Conservation (phyloP, 2,113 vertebrate species). For the Anguilla rostrata region DNA sequence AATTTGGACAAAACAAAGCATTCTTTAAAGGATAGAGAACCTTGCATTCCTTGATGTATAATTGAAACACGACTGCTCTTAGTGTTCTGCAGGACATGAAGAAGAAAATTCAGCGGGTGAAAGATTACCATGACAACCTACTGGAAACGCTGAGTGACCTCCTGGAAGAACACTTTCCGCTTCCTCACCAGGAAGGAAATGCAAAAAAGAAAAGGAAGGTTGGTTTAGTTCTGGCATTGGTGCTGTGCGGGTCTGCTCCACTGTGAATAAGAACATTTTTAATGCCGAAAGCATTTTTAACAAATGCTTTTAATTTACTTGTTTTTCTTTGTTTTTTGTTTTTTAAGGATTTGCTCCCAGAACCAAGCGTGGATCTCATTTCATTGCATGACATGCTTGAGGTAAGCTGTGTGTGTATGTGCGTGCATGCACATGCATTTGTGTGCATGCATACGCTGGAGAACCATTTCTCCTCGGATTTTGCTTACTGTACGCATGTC, state of each 20-base stretch:
- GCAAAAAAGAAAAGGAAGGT: conserved; percentile 66
- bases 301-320: not conserved
- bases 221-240: not conserved
- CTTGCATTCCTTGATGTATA: not conserved
- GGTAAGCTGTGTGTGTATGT: conserved; percentile 50
- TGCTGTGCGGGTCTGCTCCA: not conserved
- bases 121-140: conserved; percentile 60
- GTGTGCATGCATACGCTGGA: not conserved
- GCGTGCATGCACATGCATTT: not conserved
- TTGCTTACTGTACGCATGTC: not conserved
- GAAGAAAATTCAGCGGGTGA: conserved; percentile 65
- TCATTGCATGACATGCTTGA: conserved; percentile 71
- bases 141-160: conserved; percentile 66
- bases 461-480: not conserved
- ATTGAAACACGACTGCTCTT: not conserved
- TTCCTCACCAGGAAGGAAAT: conserved; percentile 42
- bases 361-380: conserved; percentile 50
- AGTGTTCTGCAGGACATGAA: conserved; percentile 67
- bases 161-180: conserved; percentile 63
- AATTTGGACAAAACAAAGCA: not conserved
- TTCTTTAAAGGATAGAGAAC: not conserved
- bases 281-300: not conserved
- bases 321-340: conserved; percentile 25
- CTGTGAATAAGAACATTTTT: not conserved
- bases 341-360: conserved; percentile 38